Conservation (phyloP, 2,888 invertebrate species). For the Drosophila helvetica region DNA sequence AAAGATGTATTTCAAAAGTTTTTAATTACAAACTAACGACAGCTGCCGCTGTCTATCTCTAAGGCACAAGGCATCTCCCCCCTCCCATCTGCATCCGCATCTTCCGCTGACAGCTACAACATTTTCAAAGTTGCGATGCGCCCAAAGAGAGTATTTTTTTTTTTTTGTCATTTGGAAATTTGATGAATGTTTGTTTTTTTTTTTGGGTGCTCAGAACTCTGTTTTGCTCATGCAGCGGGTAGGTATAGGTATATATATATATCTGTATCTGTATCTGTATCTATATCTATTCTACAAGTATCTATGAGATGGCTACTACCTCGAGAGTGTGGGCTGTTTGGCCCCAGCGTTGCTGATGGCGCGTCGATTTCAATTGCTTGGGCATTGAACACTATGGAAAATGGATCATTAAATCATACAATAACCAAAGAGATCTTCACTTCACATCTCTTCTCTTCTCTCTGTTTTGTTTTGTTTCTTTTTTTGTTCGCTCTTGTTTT, state of each 20-base stretch:
- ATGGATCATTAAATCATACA: slow-evolving; percentile 32
- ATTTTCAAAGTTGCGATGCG: slow-evolving; percentile 66
- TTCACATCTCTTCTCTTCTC: too few relatives aligned
- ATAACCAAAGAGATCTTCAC: background rate
- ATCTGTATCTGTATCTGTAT: slow-evolving; percentile 1
- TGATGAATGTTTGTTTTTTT: slow-evolving; percentile 63
- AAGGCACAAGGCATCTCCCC: slow-evolving; percentile 17
- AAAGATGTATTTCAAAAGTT: slow-evolving; percentile 58
- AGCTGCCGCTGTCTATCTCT: slow-evolving; percentile 75
- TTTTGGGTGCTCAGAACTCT: slow-evolving; percentile 42
- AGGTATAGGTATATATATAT: background rate
- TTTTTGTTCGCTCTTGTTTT: background rate
- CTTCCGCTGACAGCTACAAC: slow-evolving; percentile 64
- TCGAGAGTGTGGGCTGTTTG: slow-evolving; percentile 70
- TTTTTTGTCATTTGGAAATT: slow-evolving; percentile 73
- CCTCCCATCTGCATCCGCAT: background rate
- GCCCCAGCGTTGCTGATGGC: slow-evolving; percentile 80
- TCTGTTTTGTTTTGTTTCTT: background rate
- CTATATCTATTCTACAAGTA: slow-evolving; percentile 14
- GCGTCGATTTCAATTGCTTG: slow-evolving; percentile 73
- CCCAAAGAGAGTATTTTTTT: slow-evolving; percentile 25
- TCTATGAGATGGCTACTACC: slow-evolving; percentile 53
- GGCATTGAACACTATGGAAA: slow-evolving; percentile 80
- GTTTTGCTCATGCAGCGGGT: slow-evolving; percentile 31
- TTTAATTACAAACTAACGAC: slow-evolving; percentile 81